Base-by-base conservation (phyloP, 2,888 invertebrate species). In the Sphaeridia pumilis region DNA sequence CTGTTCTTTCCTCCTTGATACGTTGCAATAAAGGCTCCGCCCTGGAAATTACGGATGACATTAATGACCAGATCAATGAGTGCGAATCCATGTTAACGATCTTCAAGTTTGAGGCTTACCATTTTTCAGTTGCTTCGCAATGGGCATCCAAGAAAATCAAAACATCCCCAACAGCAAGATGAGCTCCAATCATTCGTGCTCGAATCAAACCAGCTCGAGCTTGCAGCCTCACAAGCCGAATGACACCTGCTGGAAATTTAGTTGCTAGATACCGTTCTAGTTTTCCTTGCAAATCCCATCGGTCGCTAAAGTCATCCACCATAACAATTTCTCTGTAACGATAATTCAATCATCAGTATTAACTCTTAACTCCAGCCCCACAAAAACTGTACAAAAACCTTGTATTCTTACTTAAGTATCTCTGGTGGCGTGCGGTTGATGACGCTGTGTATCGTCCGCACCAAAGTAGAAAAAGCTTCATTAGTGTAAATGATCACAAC, bases 111-210 rank as follows among this genome's bases (percentile, higher is more conserved):
- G n/a, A n/a, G n/a, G 22, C 64, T 65, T 61, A 75, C 89, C 90
- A 92, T 64, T 82, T 79, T 36, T 72, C 71, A 57, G 81, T 82
- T 3, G 78, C 81, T 75, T 93, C 93, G 72, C 92, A 92, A 71
- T 93, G 93, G 1, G 92, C 85, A 74, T 93, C 93, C 58, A 92
- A 74, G 72, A 93, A 93, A 46, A 90, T 78, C 49, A 92, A 71
- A 35, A 82, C 83, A 67, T 87, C 84, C 1, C 87, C 92, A 4
- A 70, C 72, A 2, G 95, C 88, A 57, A 77, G 78, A 56, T 83
- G 77, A 2, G 95, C 94, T 41, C 97, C 94, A 46, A 83, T 83
- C 61, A 94, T 74, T 44, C 93, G 77, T 0, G 95, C 95, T 36
- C 51, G 7, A 38, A 53, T 56, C 2, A 56, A 34, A 2, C 54